Base-by-base conservation (phyloP, 1,140 invertebrate species). In the Halyomorpha halys region DNA sequence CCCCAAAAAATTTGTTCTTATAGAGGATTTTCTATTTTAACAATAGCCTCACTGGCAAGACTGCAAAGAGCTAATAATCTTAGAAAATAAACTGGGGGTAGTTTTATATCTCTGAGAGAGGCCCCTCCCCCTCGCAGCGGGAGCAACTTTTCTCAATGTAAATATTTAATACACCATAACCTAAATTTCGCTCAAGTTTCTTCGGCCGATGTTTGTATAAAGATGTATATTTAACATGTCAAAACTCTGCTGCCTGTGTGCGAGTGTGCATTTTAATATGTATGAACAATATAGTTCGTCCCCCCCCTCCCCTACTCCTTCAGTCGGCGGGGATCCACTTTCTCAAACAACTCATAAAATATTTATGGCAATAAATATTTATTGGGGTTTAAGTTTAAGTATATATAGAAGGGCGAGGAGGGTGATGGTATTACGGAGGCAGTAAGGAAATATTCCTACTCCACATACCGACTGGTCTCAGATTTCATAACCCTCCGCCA, bases 161-260 rank as follows among this genome's bases (percentile, higher is more conserved):
- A 63, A 63, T 63, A 63, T 54, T 63, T 63, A 63, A 63, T 63
- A 49, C 62, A 30, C 62, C 62, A 63, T 63, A 63, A 63, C 62
- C 62, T 63, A 63, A 63, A 63, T 63, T 63, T 63, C 53, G 13
- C 47, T 51, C 23, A 63, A 63, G 62, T 63, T 63, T 63, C 62
- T 54, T 54, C 23, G 47, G 23, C 25, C 47, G 27, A 54, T 63
- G 49, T 63, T 51, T 54, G 62, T 63, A 62, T 62, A 63, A 63
- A 63, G 47, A 63, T 63, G 62, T 63, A 63, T 63, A 63, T 63
- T 63, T 49, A 54, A 45, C 62, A 63, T 63, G 62, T 63, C 62
- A 63, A 63, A 63, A 63, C 62, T 63, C 62, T 30, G 15, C 47
- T 15, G 2, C 25, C 47, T 34, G 62, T 30, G 62, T 18, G 62